These are phyloP conservation scores for Dorcus parallelipipedus DNA, from an alignment of 2,888 invertebrate genomes.

Conservation along the genomic window DNA sequence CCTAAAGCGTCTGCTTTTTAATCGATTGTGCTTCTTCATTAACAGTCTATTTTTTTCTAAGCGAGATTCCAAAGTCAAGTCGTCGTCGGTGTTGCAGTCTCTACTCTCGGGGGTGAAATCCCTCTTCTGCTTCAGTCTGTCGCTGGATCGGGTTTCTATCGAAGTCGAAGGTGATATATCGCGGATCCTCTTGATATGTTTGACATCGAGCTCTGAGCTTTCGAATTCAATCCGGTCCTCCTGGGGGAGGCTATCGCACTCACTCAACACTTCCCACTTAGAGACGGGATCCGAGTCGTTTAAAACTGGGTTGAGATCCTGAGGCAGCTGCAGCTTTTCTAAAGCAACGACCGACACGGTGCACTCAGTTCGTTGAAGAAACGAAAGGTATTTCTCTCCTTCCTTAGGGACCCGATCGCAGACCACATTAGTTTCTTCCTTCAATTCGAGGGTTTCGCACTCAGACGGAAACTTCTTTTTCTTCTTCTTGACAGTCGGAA, in stretches of 20 bases:
- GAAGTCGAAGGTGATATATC: slow-evolving; percentile 31
- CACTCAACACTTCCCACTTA: slow-evolving; percentile 60
- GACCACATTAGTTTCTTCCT: slow-evolving; percentile 21
- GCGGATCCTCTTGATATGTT: slow-evolving; percentile 37
- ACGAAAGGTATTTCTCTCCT: slow-evolving; percentile 65
- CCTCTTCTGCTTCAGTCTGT: slow-evolving; percentile 16
- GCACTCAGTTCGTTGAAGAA: slow-evolving; percentile 58
- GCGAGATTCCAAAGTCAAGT: slow-evolving; percentile 39
- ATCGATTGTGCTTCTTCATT: slow-evolving; percentile 23
- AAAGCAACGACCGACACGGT: slow-evolving; percentile 60
- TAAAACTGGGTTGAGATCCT: slow-evolving; percentile 5
- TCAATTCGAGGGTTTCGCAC: slow-evolving; percentile 14
- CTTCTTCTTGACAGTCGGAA: slow-evolving; percentile 82
- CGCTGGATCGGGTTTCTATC: slow-evolving; percentile 31
- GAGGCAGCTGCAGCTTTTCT: slow-evolving; percentile 55
- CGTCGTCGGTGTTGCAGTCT: slow-evolving; percentile 34
- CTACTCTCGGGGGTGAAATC: slow-evolving; percentile 15
- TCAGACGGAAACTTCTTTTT: slow-evolving; percentile 52
- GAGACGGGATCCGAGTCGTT: slow-evolving; percentile 40
- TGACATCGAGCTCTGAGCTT: slow-evolving; percentile 46
- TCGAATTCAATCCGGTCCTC: slow-evolving; percentile 58
- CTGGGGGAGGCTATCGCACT: slow-evolving; percentile 60
- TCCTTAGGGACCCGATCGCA: slow-evolving; percentile 69
- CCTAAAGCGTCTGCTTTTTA: slow-evolving; percentile 21
- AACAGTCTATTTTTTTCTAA: slow-evolving; percentile 26